Conservation (phyloP, 2,797 vertebrate species). For the Alcedo atthis region DNA sequence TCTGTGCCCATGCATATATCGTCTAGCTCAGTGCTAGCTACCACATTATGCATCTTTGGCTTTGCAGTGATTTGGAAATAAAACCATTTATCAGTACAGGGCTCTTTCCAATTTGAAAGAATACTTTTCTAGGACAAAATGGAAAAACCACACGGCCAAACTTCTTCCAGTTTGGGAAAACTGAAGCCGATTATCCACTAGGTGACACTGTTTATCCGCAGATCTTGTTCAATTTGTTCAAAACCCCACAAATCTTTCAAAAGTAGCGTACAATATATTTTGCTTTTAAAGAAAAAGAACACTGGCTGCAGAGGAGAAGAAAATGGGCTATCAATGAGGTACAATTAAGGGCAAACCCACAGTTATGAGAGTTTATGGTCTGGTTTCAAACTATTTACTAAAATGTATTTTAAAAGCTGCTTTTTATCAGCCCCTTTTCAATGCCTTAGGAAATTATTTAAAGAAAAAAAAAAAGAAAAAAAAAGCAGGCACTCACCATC, state of each 20-base stretch:
- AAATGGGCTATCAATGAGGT: conserved; percentile 63
- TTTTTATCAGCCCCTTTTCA: conserved; percentile 55
- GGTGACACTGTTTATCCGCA: conserved; percentile 81
- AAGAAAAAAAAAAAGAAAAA: background rate
- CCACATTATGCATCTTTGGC: background rate
- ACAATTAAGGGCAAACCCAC: conserved; percentile 63
- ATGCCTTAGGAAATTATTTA: conserved; percentile 45
- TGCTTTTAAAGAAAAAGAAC: conserved; percentile 48
- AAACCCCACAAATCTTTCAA: conserved; percentile 23
- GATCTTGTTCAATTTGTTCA: conserved; percentile 1
- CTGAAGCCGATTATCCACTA: conserved; percentile 61
- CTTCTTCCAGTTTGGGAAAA: background rate
- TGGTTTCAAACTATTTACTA: conserved; percentile 68
- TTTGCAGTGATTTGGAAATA: background rate
- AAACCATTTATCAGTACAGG: background rate
- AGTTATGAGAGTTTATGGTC: conserved; percentile 48
- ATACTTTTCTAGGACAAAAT: background rate
- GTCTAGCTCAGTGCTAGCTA: background rate
- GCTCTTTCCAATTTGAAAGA: background rate
- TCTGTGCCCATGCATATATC: rapidly evolving
- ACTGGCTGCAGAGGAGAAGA: conserved; percentile 31
- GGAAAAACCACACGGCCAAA: background rate
- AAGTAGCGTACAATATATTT: conserved; percentile 39
- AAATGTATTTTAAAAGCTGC: conserved; percentile 65
- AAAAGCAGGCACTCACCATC: conserved; percentile 1